Percentiles rank a stretch among this genome's conserved stretches.
Conservation (phyloP, 2,113 vertebrate species). For the Casuarius casuarius region DNA sequence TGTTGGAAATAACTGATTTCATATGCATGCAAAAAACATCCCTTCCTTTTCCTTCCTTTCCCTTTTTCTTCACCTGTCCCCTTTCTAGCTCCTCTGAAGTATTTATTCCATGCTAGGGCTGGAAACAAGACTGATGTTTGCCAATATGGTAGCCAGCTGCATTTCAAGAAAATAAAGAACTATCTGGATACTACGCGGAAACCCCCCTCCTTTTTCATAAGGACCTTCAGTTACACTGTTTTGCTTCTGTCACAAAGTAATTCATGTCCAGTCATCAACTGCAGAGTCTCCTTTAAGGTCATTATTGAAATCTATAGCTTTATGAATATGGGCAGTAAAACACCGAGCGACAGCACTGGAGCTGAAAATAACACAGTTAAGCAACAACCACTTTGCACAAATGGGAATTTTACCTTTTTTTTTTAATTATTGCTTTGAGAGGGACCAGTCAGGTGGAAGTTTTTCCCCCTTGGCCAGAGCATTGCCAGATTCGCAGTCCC, state of each 20-base stretch:
- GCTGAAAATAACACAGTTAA: neutral
- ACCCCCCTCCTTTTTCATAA: neutral
- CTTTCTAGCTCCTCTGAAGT: neutral
- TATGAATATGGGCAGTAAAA: neutral
- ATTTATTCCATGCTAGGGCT: neutral
- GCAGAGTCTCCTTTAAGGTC: neutral
- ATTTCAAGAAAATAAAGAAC: neutral
- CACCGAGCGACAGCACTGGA: neutral
- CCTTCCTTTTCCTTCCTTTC: neutral
- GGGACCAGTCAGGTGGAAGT: too few relatives aligned
- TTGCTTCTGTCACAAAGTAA: neutral
- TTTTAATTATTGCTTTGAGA: neutral
- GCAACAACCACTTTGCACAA: neutral
- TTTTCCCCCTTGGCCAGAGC: too few relatives aligned
- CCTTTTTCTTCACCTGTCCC: neutral
- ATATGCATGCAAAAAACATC: neutral
- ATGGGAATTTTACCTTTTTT: neutral
- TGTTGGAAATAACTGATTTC: neutral
- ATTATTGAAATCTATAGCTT: neutral
- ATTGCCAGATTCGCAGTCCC: neutral
- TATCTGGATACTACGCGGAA: neutral
- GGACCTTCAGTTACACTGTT: neutral
- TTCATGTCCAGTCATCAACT: neutral
- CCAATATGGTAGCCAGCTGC: neutral
- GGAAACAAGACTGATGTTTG: neutral